Percentiles rank a stretch among this genome's conserved stretches.
Evolutionary conservation across 2,113 vertebrate genomes (phyloP).

Genomic region (Neolamprologus falcicula): DNA sequence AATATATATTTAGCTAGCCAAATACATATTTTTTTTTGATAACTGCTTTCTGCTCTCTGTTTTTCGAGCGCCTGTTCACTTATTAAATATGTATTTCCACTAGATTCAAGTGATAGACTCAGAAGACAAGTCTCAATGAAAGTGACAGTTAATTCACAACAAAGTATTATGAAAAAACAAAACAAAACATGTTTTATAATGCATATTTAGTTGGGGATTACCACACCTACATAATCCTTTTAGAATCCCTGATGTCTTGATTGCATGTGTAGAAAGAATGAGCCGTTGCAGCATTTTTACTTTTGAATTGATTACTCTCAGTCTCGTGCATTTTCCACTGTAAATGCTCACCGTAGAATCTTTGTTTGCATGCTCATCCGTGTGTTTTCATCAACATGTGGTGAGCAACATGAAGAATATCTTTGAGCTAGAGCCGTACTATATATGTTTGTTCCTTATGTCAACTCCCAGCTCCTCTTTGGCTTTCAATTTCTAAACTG

Average conservation of each 20-base stretch:
- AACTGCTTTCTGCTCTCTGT: not conserved
- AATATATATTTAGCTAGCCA: not conserved
- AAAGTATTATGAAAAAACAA: slow-evolving; percentile 10
- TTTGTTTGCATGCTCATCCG: not conserved
- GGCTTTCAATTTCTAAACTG: not conserved
- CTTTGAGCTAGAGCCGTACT: not conserved
- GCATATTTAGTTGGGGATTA: slow-evolving; percentile 27
- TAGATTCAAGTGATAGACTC: slow-evolving; percentile 11
- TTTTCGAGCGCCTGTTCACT: not conserved
- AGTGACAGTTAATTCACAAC: slow-evolving; percentile 16
- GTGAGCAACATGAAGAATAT: not conserved
- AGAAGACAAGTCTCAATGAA: slow-evolving; percentile 9
- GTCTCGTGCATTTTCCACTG: not conserved
- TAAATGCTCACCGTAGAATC: not conserved
- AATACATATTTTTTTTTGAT: not conserved
- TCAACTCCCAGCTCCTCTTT: not conserved
- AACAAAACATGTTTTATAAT: slow-evolving; percentile 9
- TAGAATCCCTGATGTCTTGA: not conserved
- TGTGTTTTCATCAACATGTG: not conserved
- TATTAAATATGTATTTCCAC: slow-evolving; percentile 3
- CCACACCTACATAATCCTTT: slow-evolving; percentile 25
- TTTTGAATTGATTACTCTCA: not conserved
- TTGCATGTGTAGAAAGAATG: slow-evolving; percentile 14
- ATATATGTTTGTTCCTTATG: not conserved
- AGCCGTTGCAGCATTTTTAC: not conserved